Evolutionary conservation across 2,113 vertebrate species (phyloP).

Genomic region (Vulpes lagopus): DNA sequence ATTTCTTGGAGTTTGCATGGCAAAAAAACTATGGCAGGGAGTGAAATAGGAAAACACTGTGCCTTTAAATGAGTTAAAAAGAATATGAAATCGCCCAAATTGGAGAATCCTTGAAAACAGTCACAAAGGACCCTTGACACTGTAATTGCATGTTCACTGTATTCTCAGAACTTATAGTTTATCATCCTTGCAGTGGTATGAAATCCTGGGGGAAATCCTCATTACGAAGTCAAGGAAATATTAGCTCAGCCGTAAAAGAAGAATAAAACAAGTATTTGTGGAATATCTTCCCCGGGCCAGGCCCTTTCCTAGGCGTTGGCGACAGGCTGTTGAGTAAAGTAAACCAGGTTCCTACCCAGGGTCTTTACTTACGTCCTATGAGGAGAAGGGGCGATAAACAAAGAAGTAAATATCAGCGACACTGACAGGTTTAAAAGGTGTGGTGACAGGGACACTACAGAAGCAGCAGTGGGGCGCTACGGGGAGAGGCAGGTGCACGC

Average conservation of each 20-base stretch:
- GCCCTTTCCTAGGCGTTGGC: background rate
- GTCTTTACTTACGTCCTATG: background rate
- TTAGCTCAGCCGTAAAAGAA: background rate
- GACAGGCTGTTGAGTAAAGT: background rate
- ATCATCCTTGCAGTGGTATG: background rate
- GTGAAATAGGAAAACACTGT: background rate
- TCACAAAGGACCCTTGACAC: background rate
- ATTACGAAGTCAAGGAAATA: background rate
- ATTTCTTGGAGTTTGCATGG: background rate
- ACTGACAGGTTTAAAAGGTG: background rate
- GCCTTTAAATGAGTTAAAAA: background rate
- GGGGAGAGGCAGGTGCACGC: background rate
- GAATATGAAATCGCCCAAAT: background rate
- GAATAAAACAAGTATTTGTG: background rate
- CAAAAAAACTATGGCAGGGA: background rate
- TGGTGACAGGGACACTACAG: background rate
- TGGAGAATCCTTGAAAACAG: background rate
- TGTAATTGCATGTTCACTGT: background rate
- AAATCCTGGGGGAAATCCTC: background rate
- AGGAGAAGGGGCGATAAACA: background rate
- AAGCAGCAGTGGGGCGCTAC: background rate
- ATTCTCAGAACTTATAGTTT: conserved; percentile 20
- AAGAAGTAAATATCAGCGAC: background rate
- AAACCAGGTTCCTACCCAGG: background rate
- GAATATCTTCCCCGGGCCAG: background rate